Evolutionary conservation across 1,140 invertebrate species (phyloP).

Genomic region (Philaenus spumarius): DNA sequence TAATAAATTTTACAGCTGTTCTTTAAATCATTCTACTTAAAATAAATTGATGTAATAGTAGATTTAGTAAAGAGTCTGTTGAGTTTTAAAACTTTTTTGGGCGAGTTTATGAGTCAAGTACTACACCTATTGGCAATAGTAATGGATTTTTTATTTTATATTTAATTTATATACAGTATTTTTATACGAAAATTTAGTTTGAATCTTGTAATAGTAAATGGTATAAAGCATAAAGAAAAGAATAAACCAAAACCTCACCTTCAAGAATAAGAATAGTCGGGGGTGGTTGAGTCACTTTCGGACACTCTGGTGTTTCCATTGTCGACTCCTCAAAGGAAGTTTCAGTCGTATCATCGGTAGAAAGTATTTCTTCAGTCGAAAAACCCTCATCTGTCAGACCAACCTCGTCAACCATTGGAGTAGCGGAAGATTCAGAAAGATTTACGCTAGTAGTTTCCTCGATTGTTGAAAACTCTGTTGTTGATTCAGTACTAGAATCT

Average conservation of each 20-base stretch:
- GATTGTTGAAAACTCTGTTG: background rate
- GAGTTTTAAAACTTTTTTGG: too few relatives aligned
- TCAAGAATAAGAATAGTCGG: slow-evolving; percentile 65
- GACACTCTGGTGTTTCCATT: slow-evolving; percentile 16
- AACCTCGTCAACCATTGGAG: too few relatives aligned
- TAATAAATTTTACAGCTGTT: too few relatives aligned
- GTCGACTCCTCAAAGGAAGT: slow-evolving; percentile 28
- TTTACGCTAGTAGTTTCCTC: background rate
- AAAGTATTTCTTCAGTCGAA: too few relatives aligned
- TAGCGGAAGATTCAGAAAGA: background rate
- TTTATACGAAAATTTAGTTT: background rate
- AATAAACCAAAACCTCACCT: slow-evolving; percentile 50
- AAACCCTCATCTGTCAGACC: too few relatives aligned
- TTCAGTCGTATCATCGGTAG: background rate
- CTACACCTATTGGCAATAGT: too few relatives aligned
- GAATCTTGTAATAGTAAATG: background rate
- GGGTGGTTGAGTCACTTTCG: slow-evolving; percentile 47
- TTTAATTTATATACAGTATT: too few relatives aligned
- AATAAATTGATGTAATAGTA: too few relatives aligned
- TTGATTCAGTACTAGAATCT: background rate
- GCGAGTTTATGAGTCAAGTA: too few relatives aligned
- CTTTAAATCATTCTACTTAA: too few relatives aligned
- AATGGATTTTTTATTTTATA: too few relatives aligned
- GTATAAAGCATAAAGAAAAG: background rate
- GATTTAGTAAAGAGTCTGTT: too few relatives aligned